A percentile compares a stretch with the other conserved stretches of the same genome.
Conservation (phyloP, 2,888 invertebrate genomes). For the Coremacera marginata region DNA sequence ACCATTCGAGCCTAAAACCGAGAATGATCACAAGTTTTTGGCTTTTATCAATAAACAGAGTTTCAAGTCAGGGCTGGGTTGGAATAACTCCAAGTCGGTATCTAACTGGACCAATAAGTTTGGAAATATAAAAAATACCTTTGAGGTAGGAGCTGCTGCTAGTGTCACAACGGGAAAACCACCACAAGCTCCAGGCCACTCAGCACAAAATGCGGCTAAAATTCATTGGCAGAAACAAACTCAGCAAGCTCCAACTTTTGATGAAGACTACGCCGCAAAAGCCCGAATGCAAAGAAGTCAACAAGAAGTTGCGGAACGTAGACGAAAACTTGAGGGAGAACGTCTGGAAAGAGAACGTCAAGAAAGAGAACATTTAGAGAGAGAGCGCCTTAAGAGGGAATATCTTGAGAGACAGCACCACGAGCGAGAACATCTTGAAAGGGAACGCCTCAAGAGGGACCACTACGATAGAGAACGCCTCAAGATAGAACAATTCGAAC, state of each 20-base stretch:
- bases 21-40: constrained; percentile 86
- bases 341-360: constrained; percentile 53
- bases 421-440: constrained; percentile 52
- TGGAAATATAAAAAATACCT: constrained; percentile 84
- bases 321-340: constrained; percentile 67
- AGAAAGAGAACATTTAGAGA: constrained; percentile 29
- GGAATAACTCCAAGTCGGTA: constrained; percentile 66
- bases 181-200: constrained; percentile 67
- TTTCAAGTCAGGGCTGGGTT: constrained; percentile 69
- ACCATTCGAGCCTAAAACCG: constrained; percentile 83
- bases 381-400: constrained; percentile 56
- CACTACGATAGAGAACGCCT: constrained; percentile 25
- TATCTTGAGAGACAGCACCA: constrained; percentile 49
- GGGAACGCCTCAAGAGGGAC: constrained; percentile 62
- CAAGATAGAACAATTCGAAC: constrained; percentile 8
- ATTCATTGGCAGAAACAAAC: constrained; percentile 75
- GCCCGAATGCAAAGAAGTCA: constrained; percentile 44
- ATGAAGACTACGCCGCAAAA: constrained; percentile 5
- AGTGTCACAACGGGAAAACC: constrained; percentile 67
- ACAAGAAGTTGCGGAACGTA: constrained; percentile 56
- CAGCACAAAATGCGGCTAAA: constrained; percentile 70
- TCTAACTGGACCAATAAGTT: constrained; percentile 87
- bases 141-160: constrained; percentile 72
- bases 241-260: constrained; percentile 38
- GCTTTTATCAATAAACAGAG: constrained; percentile 85